phyloP scores from a whole-genome alignment of 2,113 vertebrate genomes.

The Dunckerocampus dactyliophorus region DNA sequence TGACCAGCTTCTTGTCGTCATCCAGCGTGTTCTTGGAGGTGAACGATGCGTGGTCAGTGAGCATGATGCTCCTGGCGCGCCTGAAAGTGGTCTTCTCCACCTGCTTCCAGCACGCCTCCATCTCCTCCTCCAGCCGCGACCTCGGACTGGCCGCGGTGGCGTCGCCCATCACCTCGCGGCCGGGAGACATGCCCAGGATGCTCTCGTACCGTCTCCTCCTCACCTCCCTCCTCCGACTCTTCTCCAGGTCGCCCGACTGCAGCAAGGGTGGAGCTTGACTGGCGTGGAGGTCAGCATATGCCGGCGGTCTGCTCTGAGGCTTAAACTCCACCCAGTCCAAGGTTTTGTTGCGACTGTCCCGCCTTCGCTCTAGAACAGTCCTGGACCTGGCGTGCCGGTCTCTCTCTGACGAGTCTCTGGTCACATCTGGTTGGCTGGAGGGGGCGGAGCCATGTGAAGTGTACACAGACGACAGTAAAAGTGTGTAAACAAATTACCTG shows the following conservation, averaged over 20 bases:
- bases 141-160: background rate
- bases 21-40: conserved; percentile 43
- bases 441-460: conserved; percentile 40
- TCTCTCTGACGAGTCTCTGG: conserved; percentile 52
- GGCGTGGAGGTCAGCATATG: background rate
- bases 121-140: conserved; percentile 46
- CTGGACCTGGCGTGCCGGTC: conserved; percentile 23
- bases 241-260: conserved; percentile 44
- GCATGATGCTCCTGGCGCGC: conserved; percentile 36
- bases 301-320: background rate
- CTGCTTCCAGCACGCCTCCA: conserved; percentile 66
- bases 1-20: conserved; percentile 54
- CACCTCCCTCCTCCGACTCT: conserved; percentile 56
- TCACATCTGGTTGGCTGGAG: conserved; percentile 55
- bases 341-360: conserved; percentile 49
- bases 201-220: conserved; percentile 62
- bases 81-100: conserved; percentile 58
- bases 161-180: background rate
- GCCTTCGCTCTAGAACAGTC: conserved; percentile 28
- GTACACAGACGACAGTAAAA: background rate
- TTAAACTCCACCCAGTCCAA: conserved; percentile 62
- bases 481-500: conserved; percentile 41
- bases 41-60: conserved; percentile 25
- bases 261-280: background rate
- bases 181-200: conserved; percentile 51